Percentiles rank a stretch among this genome's conserved stretches.
Evolutionary conservation across 2,797 vertebrate species (phyloP).

Genomic region (Sparidentex hasta): DNA sequence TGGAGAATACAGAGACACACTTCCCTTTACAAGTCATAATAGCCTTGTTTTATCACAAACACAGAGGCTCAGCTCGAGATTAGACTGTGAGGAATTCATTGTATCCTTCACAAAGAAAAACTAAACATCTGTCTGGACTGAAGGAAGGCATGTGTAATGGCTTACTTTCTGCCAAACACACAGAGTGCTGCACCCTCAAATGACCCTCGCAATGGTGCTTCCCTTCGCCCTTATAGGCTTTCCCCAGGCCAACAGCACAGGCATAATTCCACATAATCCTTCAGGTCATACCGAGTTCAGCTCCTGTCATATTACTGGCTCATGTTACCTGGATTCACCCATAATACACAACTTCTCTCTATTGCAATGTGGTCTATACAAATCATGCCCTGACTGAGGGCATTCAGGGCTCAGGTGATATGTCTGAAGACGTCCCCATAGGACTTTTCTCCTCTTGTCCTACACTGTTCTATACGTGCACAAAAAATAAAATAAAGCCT

Average conservation of each 20-base stretch:
- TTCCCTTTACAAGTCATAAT: conserved; percentile 21
- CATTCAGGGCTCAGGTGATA: background rate
- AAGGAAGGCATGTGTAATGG: conserved; percentile 18
- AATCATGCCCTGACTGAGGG: background rate
- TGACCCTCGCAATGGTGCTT: conserved; percentile 16
- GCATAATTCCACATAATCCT: conserved; percentile 75
- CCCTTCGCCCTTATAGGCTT: conserved; percentile 39
- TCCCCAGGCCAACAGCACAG: conserved; percentile 28
- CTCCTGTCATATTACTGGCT: conserved; percentile 41
- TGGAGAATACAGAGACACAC: conserved; percentile 7
- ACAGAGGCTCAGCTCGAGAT: conserved; percentile 10
- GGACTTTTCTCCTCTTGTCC: background rate
- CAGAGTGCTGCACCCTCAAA: conserved; percentile 15
- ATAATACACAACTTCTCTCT: background rate
- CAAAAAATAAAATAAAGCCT: background rate
- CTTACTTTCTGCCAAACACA: conserved; percentile 36
- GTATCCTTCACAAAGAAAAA: conserved; percentile 28
- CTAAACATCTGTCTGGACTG: conserved; percentile 29
- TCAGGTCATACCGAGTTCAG: conserved; percentile 64
- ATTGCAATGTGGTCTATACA: background rate
- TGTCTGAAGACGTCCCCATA: background rate
- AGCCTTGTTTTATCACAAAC: conserved; percentile 22
- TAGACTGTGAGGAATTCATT: conserved; percentile 27
- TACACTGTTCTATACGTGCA: background rate
- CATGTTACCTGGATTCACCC: conserved; percentile 28